These are phyloP conservation scores for Tetraneura akinire DNA, from an alignment of 1,140 invertebrate species.

Conservation along the genomic window DNA sequence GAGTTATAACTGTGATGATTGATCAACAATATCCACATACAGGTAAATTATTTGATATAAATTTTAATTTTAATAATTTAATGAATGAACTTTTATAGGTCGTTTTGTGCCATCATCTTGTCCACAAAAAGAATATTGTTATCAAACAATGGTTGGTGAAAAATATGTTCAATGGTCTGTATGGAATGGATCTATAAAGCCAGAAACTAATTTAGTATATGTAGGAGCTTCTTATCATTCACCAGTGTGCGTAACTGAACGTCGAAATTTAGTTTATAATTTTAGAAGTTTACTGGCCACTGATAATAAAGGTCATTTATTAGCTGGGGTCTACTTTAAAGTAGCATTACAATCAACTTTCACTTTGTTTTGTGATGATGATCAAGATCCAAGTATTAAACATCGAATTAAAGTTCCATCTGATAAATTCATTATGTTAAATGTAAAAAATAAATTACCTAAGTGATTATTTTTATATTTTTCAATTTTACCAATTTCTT, in stretches of 20 bases:
- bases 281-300: conserved; percentile 78
- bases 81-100: conserved; percentile 62
- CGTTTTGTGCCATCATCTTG: conserved; percentile 79
- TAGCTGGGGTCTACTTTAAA: conserved; percentile 79
- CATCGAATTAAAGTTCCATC: conserved; percentile 46
- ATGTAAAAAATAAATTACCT: conserved; percentile 15
- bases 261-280: conserved; percentile 84
- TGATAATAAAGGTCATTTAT: conserved; percentile 76
- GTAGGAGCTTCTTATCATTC: conserved; percentile 76
- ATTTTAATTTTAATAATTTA: background rate
- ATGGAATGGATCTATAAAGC: conserved; percentile 61
- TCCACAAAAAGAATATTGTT: conserved; percentile 68
- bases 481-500: background rate
- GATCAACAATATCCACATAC: conserved; percentile 84
- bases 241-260: conserved; percentile 81
- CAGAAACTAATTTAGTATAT: conserved; percentile 69
- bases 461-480: background rate
- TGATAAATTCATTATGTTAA: background rate
- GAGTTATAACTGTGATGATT: conserved; percentile 82
- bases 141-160: conserved; percentile 63
- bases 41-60: conserved; percentile 60
- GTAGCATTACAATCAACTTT: conserved; percentile 38
- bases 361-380: conserved; percentile 43
- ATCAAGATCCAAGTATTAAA: conserved; percentile 21
- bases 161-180: conserved; percentile 83